Evolutionary conservation across 2,888 invertebrate genomes (phyloP).

Genomic region (Pammene fasciana): DNA sequence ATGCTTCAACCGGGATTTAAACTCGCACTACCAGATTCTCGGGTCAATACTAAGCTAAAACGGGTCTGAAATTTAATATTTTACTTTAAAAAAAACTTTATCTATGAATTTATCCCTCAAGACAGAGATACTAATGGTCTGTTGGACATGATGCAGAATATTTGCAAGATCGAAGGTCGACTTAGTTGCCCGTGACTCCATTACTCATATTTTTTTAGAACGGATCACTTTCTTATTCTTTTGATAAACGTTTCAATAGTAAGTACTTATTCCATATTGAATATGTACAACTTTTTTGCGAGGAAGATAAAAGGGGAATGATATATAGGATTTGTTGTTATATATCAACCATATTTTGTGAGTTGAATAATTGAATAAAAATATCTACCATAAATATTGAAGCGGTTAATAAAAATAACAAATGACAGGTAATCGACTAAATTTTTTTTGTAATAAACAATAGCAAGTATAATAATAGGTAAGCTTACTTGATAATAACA

Average conservation of each 20-base stretch:
- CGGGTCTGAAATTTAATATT: too few relatives aligned
- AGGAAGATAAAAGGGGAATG: too few relatives aligned
- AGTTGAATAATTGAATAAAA: not conserved
- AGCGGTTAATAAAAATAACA: not conserved
- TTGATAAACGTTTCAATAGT: slow-evolving; percentile 5
- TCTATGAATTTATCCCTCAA: too few relatives aligned
- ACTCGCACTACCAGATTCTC: too few relatives aligned
- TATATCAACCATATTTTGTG: too few relatives aligned
- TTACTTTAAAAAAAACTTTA: too few relatives aligned
- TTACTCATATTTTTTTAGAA: not conserved
- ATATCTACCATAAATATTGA: not conserved
- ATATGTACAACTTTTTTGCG: too few relatives aligned
- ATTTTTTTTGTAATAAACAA: slow-evolving; percentile 2
- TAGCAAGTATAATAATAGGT: slow-evolving; percentile 7
- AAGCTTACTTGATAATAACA: slow-evolving; percentile 32
- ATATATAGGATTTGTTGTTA: too few relatives aligned
- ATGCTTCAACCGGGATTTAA: too few relatives aligned
- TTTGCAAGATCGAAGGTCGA: slow-evolving; percentile 10
- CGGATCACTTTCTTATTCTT: not conserved
- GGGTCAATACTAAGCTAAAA: too few relatives aligned
- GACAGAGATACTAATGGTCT: too few relatives aligned
- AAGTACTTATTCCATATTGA: not conserved
- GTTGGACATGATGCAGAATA: not conserved
- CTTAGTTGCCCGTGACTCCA: not conserved
- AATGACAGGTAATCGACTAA: not conserved